Evolutionary conservation across 2,888 invertebrate species (phyloP).

Genomic region (Phalera bucephala): DNA sequence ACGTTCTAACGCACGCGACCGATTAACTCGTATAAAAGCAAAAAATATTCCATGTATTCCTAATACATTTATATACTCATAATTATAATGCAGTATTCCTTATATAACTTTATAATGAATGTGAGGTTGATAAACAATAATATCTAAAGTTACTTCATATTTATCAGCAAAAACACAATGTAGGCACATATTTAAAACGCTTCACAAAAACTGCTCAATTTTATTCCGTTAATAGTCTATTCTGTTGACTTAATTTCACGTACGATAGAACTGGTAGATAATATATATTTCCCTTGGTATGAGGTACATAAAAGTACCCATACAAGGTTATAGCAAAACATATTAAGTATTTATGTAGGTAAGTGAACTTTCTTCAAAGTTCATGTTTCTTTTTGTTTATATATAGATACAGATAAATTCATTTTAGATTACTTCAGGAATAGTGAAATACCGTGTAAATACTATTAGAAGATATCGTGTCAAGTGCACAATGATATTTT

Average conservation of each 20-base stretch:
- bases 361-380: too few relatives aligned
- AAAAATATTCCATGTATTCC: conserved; percentile 24
- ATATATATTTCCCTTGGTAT: too few relatives aligned
- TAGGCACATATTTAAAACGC: conserved; percentile 11
- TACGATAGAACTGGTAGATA: too few relatives aligned
- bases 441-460: too few relatives aligned
- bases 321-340: too few relatives aligned
- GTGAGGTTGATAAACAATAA: conserved; percentile 3
- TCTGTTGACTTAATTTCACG: conserved; percentile 31
- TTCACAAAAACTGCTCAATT: conserved; percentile 20
- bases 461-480: too few relatives aligned
- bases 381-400: too few relatives aligned
- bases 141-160: conserved; percentile 20
- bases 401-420: too few relatives aligned
- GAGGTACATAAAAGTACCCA: too few relatives aligned
- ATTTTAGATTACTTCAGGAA: too few relatives aligned
- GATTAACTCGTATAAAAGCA: conserved; percentile 33
- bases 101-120: conserved; percentile 1
- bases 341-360: too few relatives aligned
- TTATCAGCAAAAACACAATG: conserved; percentile 18
- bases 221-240: conserved; percentile 19
- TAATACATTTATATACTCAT: not conserved
- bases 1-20: conserved; percentile 69
- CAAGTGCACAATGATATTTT: too few relatives aligned
- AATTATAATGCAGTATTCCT: not conserved